phyloP scores from a whole-genome alignment of 2,888 invertebrate genomes.

The Diaprepes abbreviatus region DNA sequence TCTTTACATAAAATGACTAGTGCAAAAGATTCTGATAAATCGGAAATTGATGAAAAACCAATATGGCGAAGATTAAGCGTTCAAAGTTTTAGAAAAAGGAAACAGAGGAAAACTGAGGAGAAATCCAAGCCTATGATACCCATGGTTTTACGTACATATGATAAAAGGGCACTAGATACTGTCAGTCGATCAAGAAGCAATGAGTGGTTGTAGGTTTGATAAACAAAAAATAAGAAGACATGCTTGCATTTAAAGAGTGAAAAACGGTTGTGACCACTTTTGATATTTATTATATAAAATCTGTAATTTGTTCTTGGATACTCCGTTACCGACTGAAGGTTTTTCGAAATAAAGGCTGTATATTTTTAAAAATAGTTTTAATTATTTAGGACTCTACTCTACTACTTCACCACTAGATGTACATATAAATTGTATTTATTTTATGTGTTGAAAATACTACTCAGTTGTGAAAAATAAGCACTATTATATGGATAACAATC shows the following conservation, averaged over 20 bases:
- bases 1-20: neutral
- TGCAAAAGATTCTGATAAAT: conserved; percentile 13
- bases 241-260: neutral
- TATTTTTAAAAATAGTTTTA: too few relatives aligned
- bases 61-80: conserved; percentile 57
- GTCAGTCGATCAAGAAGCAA: conserved; percentile 3
- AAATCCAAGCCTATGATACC: conserved; percentile 58
- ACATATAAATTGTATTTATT: too few relatives aligned
- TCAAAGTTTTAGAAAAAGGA: conserved; percentile 55
- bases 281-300: too few relatives aligned
- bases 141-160: conserved; percentile 59
- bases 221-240: neutral
- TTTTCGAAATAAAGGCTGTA: too few relatives aligned
- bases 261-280: neutral
- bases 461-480: too few relatives aligned
- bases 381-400: too few relatives aligned
- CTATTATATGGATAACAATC: too few relatives aligned
- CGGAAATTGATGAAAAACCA: conserved; percentile 41
- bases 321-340: too few relatives aligned
- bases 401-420: too few relatives aligned
- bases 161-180: conserved; percentile 47
- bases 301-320: too few relatives aligned
- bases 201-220: conserved; percentile 11
- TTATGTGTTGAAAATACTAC: too few relatives aligned
- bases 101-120: conserved; percentile 54